Evolutionary conservation across 2,113 vertebrate genomes (phyloP).

Genomic region (Dicerorhinus sumatrensis): DNA sequence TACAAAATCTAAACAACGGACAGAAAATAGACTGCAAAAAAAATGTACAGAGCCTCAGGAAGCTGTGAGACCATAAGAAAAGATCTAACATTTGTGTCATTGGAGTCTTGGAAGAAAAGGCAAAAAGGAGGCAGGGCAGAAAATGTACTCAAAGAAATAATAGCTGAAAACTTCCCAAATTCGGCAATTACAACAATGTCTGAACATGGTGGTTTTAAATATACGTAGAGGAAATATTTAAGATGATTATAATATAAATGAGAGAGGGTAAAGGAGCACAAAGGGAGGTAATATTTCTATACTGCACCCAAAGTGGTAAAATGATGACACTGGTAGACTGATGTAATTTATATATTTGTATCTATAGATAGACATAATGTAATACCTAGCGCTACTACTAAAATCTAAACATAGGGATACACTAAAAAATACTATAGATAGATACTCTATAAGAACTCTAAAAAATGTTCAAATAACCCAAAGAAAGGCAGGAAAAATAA

Average conservation of each 20-base stretch:
- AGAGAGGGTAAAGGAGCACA: background rate
- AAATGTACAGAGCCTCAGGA: background rate
- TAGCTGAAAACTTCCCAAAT: background rate
- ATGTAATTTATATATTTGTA: background rate
- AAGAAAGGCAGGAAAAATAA: background rate
- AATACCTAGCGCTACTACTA: background rate
- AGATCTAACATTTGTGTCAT: background rate
- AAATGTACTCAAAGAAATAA: background rate
- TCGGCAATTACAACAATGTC: background rate
- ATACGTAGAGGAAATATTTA: background rate
- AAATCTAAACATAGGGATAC: background rate
- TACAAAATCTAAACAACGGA: background rate
- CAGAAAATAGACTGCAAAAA: background rate
- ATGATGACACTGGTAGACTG: background rate
- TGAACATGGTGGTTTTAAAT: background rate
- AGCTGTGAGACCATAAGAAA: background rate
- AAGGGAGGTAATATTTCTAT: background rate
- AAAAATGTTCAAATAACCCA: background rate
- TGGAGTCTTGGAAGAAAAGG: background rate
- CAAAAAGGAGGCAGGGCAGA: background rate
- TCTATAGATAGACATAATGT: background rate
- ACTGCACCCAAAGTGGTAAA: background rate
- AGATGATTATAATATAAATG: background rate
- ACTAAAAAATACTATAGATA: background rate
- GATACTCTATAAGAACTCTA: background rate